Conservation (phyloP, 1,140 invertebrate species). For the Drosophila tsacasi region DNA sequence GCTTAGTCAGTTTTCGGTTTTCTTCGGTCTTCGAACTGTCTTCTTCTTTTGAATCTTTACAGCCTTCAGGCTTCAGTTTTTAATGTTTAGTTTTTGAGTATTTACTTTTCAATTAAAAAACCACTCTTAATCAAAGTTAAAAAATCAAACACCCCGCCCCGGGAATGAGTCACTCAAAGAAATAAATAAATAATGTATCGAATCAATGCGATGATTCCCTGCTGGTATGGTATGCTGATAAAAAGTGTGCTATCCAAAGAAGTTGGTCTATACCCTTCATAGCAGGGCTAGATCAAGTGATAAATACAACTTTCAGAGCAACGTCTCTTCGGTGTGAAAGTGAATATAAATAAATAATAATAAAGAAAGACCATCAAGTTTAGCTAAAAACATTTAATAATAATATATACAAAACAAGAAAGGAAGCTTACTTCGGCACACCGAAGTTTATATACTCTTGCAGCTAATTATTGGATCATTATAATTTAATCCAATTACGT, state of each 20-base stretch:
- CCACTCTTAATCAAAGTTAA: neutral
- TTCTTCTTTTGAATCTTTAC: neutral
- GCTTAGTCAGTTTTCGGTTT: conserved; percentile 52
- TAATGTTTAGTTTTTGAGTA: neutral
- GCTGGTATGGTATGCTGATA: conserved; percentile 63
- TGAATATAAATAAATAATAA: neutral
- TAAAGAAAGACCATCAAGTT: neutral
- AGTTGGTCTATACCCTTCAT: neutral
- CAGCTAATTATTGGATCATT: too few relatives aligned
- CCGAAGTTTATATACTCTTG: too few relatives aligned
- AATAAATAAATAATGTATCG: conserved; percentile 54
- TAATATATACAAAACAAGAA: neutral
- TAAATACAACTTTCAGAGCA: neutral
- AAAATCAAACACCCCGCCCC: conserved; percentile 3
- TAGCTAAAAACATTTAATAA: neutral
- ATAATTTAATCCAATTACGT: too few relatives aligned
- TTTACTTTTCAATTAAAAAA: conserved; percentile 6
- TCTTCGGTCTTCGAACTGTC: conserved; percentile 6
- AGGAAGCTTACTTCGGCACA: too few relatives aligned
- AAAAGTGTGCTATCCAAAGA: neutral
- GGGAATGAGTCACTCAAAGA: conserved; percentile 61
- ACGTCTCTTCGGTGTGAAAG: neutral
- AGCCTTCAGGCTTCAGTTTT: neutral
- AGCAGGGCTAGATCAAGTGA: neutral
- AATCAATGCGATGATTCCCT: conserved; percentile 70